Percentiles rank a stretch among this genome's conserved stretches.
Evolutionary conservation across 2,113 vertebrate genomes (phyloP).

Genomic region (Campylomormyrus tamandua): DNA sequence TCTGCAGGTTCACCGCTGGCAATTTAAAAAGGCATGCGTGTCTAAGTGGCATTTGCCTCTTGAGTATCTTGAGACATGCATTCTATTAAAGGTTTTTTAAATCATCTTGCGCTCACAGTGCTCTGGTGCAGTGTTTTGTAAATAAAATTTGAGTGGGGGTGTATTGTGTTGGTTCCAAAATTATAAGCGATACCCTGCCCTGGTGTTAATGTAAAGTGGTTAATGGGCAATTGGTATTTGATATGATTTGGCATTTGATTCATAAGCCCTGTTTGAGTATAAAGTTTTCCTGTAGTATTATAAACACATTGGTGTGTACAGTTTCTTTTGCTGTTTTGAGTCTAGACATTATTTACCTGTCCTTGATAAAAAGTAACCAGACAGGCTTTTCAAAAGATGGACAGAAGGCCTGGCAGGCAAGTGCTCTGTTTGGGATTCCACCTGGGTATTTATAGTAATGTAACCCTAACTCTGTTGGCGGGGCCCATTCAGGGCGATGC

Average conservation of each 20-base stretch:
- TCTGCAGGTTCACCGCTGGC: background rate
- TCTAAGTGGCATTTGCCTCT: background rate
- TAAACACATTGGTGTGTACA: background rate
- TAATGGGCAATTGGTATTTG: background rate
- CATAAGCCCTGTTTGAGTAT: background rate
- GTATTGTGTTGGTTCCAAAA: background rate
- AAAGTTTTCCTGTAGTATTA: background rate
- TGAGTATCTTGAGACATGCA: background rate
- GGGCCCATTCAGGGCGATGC: background rate
- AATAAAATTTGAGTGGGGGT: background rate
- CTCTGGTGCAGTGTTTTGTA: background rate
- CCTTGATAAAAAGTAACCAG: conserved; percentile 5
- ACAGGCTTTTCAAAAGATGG: background rate
- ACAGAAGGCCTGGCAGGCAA: background rate
- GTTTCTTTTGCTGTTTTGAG: background rate
- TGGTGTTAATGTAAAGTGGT: background rate
- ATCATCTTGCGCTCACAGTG: background rate
- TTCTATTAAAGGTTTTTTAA: background rate
- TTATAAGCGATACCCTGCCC: background rate
- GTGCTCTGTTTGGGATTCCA: background rate
- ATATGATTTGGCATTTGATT: background rate
- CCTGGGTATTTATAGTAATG: conserved; percentile 13
- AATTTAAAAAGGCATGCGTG: background rate
- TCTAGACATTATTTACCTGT: background rate
- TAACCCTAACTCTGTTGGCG: conserved; percentile 7